Base-by-base conservation (phyloP, 2,888 invertebrate species). In the Lasioglossum leucozonium region DNA sequence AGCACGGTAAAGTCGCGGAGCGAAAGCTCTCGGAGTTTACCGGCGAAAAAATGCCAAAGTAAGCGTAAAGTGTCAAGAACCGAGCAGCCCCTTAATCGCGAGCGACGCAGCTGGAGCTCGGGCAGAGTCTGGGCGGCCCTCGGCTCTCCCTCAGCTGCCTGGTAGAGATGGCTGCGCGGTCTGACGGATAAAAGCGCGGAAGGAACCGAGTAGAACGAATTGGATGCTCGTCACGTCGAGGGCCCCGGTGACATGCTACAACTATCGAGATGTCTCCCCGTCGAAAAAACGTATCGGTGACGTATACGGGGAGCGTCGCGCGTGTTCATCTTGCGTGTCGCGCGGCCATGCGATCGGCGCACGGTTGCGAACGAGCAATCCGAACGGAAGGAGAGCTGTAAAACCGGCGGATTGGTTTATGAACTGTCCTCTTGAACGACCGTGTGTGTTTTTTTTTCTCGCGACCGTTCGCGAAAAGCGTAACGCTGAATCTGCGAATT, bases 181-280 rank as follows among this genome's bases (percentile, higher is more conserved):
- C 55, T 65, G 88, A 77, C 77, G 81, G 74, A 82, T 67, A 40
- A 75, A 69, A 82, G 62, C 47, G 78, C 30, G 37, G 51, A 37
- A 37, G 34, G 44, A 37, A 13, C 22, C 16, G 74, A 16, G n/a
- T 40, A 16, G 65, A 34, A 34, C n/a, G 81, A 78, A 78, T 77
- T 51, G 77, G 75, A 86, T 84, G 85, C 85, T 72, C 72, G 88
- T 89, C 89, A 88, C 89, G 89, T 89, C 81, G 79, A 73, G 77
- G 51, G 51, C 47, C 40, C 67, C 40, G 86, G 67, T 77, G 88
- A 80, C 88, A 82, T 76, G 88, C 72, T 83, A 81, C 81, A 74
- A 72, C 81, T 74, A 77, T 84, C 77, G 71, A 71, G 76, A 83
- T 85, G 81, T 85, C 77, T 58, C 18, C 58, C 58, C 77, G 26